Evolutionary conservation across 2,888 invertebrate species (phyloP), one percentile per base, ranked within the genome.

Genomic region (Erebia ligea): DNA sequence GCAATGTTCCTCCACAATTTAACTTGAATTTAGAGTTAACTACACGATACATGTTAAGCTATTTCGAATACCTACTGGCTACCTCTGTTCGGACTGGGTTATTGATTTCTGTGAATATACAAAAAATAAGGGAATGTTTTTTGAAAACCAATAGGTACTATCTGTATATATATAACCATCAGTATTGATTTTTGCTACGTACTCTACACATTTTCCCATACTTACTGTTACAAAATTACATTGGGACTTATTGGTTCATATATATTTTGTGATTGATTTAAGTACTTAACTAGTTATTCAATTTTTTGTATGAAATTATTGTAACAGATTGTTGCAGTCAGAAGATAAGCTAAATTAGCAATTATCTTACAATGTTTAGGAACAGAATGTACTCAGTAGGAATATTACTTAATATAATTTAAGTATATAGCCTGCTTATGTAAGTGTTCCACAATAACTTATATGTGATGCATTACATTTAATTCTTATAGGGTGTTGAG

Each of bases 131-230:
- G 19, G 10, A 19, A 54, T 54, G 10, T 2, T 3, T 19, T 19
- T 10, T 19, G 19, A 19, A n/a, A 42, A 21, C 54, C 58, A 13
- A n/a, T n/a, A n/a, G n/a, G n/a, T n/a, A 8, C 3, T n/a, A 40
- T n/a, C 2, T n/a, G 2, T 17, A 6, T n/a, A 13, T n/a, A 13
- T 25, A 11, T 2, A 34, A 25, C n/a, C 10, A 34, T 15, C 34
- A 58, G 58, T 58, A 58, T 34, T 15, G 34, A 58, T 58, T 34
- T 34, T 58, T 15, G n/a, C 52, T 52, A 52, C 17, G 6, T n/a
- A n/a, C 17, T 19, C 17, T 52, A 8, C 10, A 52, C 52, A 52
- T 52, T 19, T 52, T 52, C 1, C 10, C 17, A 17, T 17, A 52
- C 17, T 9, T 52, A 52, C 2, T 17, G 17, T 17, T 17, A 52